phyloP scores from a whole-genome alignment of 2,888 invertebrate genomes.

The Orchesella flavescens region DNA sequence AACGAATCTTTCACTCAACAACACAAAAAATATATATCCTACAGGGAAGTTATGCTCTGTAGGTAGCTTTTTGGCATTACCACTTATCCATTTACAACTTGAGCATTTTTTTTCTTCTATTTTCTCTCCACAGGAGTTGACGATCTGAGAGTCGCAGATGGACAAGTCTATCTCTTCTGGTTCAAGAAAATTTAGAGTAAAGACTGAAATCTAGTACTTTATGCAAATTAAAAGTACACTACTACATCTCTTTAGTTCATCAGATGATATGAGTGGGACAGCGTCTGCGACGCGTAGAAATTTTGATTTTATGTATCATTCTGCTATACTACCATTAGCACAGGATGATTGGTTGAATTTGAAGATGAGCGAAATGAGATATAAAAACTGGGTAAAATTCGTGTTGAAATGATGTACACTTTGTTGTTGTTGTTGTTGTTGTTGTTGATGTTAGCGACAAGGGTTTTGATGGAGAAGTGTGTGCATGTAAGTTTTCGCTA shows the following conservation, averaged over 20 bases:
- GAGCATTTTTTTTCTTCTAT: background rate
- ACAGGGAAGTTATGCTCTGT: too few relatives aligned
- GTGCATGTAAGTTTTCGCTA: background rate
- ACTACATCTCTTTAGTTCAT: too few relatives aligned
- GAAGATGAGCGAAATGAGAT: background rate
- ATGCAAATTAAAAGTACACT: constrained; percentile 2
- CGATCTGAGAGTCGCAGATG: constrained; percentile 88
- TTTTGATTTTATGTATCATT: too few relatives aligned
- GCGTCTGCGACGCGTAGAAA: too few relatives aligned
- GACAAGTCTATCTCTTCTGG: constrained; percentile 93
- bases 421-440: too few relatives aligned
- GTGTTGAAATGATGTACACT: background rate
- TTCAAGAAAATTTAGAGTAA: constrained; percentile 86
- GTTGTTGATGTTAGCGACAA: too few relatives aligned
- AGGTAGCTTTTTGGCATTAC: background rate
- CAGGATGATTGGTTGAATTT: background rate
- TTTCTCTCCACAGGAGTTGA: constrained; percentile 82
- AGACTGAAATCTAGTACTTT: constrained; percentile 56
- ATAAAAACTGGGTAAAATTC: background rate
- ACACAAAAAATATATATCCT: background rate
- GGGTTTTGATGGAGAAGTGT: background rate
- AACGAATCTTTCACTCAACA: constrained; percentile 35
- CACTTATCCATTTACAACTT: background rate
- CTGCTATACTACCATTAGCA: too few relatives aligned
- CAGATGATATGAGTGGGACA: too few relatives aligned